Conservation (phyloP, 2,888 invertebrate species). For the Prosopocoilus inquinatus region DNA sequence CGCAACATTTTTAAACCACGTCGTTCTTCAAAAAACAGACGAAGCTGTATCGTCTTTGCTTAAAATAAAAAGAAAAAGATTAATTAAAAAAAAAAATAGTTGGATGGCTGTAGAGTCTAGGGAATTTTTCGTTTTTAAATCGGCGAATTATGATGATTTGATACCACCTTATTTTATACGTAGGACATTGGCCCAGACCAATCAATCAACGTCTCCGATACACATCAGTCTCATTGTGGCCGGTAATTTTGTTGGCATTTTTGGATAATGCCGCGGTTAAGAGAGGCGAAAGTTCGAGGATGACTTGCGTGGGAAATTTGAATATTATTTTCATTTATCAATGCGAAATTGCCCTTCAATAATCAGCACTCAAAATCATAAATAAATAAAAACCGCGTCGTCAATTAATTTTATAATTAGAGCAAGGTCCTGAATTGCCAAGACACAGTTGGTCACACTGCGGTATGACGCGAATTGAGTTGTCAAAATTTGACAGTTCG, state of each 20-base stretch:
- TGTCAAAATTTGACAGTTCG: no score
- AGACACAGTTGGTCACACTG: no score
- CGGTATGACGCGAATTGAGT: no score
- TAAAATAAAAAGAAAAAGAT: not conserved
- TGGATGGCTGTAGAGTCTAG: not conserved
- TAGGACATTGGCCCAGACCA: not conserved
- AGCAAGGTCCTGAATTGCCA: no score
- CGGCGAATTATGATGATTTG: not conserved
- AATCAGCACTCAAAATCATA: no score
- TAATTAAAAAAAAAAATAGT: not conserved
- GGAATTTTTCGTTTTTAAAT: not conserved
- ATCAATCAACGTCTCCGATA: slow-evolving; percentile 3
- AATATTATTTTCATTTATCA: slow-evolving; percentile 1
- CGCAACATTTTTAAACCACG: not conserved
- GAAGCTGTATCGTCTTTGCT: not conserved
- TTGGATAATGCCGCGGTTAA: not conserved
- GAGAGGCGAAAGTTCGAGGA: not conserved
- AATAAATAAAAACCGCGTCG: no score
- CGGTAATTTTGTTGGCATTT: slow-evolving; percentile 1
- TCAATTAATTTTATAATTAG: no score
- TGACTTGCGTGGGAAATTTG: not conserved
- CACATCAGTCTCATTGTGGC: not conserved
- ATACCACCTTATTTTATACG: not conserved
- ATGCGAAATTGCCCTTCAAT: not conserved
- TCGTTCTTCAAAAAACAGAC: not conserved